Conservation (phyloP, 1,140 invertebrate species). For the Melitaea cinxia region DNA sequence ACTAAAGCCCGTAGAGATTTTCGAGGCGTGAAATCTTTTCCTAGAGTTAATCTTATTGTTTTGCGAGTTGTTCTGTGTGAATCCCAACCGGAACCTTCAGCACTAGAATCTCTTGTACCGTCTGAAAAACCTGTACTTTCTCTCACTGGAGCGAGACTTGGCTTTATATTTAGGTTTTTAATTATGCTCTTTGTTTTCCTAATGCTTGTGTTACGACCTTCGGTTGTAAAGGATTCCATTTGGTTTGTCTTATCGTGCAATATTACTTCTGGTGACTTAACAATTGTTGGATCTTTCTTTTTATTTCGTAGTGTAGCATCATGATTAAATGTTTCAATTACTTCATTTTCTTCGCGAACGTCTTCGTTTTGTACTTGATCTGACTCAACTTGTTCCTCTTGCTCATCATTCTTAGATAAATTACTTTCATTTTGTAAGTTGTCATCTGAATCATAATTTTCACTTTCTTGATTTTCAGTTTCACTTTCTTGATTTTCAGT, state of each 20-base stretch:
- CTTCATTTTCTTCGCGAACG: conserved; percentile 20
- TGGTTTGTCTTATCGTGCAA: conserved; percentile 47
- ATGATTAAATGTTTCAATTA: conserved; percentile 29
- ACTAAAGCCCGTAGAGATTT: conserved; percentile 68
- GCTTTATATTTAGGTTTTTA: conserved; percentile 45
- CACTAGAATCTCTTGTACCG: conserved; percentile 55
- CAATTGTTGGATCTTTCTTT: conserved; percentile 29
- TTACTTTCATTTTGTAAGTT: conserved; percentile 4
- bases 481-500: conserved; percentile 27
- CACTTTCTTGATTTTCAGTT: conserved; percentile 18
- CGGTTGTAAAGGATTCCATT: conserved; percentile 42
- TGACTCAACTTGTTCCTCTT: conserved; percentile 15
- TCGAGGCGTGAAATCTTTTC: conserved; percentile 65
- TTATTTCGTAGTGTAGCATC: conserved; percentile 44
- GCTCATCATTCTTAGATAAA: conserved; percentile 10
- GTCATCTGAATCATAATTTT: conserved; percentile 25
- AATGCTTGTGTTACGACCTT: conserved; percentile 50
- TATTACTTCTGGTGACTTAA: conserved; percentile 58
- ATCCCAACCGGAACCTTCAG: conserved; percentile 67
- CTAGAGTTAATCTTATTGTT: conserved; percentile 67
- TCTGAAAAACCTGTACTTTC: conserved; percentile 55
- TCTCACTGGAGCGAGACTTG: conserved; percentile 49
- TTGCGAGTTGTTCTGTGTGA: conserved; percentile 70
- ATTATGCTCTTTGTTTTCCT: conserved; percentile 57
- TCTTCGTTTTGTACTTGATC: conserved; percentile 27